A percentile compares a stretch with the other conserved stretches of the same genome.
Conservation (phyloP, 2,113 vertebrate genomes). For the Limanda limanda region DNA sequence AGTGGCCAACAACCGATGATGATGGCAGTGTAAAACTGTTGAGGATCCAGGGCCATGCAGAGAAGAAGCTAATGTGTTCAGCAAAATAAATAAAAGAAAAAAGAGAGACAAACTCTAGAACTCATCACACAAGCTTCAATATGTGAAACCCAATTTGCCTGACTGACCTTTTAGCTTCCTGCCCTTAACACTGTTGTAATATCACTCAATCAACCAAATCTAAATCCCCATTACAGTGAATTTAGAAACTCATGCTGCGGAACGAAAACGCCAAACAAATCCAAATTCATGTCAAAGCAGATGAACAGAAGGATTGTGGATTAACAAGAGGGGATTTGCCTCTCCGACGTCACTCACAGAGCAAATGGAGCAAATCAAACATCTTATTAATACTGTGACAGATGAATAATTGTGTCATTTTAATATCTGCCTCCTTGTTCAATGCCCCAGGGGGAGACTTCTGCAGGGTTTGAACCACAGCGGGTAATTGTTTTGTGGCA, state of each 20-base stretch:
- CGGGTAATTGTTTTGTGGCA: conserved; percentile 69
- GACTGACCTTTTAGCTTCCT: conserved; percentile 33
- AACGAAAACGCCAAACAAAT: conserved; percentile 76
- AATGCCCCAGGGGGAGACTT: conserved; percentile 68
- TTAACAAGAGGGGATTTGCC: conserved; percentile 79
- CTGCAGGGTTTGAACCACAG: conserved; percentile 1
- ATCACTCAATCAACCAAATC: conserved; percentile 65
- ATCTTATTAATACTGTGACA: conserved; percentile 79
- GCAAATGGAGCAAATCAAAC: conserved; percentile 79
- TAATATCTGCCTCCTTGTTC: conserved; percentile 77
- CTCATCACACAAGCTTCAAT: conserved; percentile 27
- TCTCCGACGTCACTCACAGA: conserved; percentile 69
- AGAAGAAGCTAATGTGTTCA: conserved; percentile 29
- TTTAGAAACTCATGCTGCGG: conserved; percentile 55
- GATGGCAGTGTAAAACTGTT: conserved; percentile 38
- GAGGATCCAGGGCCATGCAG: background rate
- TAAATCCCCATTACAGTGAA: conserved; percentile 69
- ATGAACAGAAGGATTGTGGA: conserved; percentile 81
- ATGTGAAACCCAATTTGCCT: background rate
- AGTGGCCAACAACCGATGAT: conserved; percentile 40
- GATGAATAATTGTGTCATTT: conserved; percentile 81
- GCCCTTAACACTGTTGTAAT: conserved; percentile 49
- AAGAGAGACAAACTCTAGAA: conserved; percentile 10
- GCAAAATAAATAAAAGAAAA: background rate
- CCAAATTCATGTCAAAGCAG: conserved; percentile 78